phyloP scores from a whole-genome alignment of 2,113 vertebrate species.

The Bungarus multicinctus region DNA sequence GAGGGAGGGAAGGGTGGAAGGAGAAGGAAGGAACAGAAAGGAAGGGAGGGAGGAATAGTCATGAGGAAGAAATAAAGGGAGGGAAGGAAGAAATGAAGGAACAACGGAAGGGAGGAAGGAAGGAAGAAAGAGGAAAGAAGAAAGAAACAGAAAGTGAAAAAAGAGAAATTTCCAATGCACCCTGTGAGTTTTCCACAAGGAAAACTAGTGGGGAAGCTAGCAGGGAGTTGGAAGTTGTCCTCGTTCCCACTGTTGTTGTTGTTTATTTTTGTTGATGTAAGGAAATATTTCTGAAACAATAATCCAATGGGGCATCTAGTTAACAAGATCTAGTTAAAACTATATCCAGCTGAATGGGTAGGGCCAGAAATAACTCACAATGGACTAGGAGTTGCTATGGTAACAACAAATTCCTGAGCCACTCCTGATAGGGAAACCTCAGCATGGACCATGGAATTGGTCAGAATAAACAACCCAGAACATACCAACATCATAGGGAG shows the following conservation, averaged over 20 bases:
- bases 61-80: neutral
- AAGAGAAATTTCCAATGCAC: neutral
- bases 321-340: neutral
- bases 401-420: neutral
- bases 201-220: no score
- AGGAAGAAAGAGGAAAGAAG: neutral
- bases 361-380: neutral
- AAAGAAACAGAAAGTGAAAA: neutral
- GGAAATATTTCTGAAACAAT: neutral
- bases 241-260: neutral
- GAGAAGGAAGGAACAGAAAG: neutral
- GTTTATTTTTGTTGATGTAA: neutral
- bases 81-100: neutral
- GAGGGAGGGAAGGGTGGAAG: neutral
- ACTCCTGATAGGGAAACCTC: neutral
- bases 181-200: neutral
- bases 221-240: neutral
- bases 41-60: neutral
- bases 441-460: neutral
- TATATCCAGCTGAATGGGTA: neutral
- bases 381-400: neutral
- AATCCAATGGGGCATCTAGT: neutral
- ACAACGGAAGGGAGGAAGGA: neutral
- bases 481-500: neutral
- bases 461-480: neutral